phyloP scores from a whole-genome alignment of 2,888 invertebrate genomes.

The Ophion ellenae region DNA sequence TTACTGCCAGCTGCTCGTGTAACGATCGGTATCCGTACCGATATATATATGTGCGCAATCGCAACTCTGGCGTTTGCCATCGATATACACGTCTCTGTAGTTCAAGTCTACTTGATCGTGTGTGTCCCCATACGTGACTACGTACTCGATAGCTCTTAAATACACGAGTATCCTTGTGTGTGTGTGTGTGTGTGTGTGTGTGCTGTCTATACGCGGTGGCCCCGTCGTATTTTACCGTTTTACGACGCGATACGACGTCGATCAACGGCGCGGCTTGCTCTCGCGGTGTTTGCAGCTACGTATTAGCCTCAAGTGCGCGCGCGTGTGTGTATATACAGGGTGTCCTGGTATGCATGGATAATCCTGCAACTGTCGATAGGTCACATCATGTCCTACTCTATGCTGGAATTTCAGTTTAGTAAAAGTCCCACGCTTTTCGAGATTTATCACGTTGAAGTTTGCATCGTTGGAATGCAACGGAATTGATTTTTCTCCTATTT shows the following conservation, averaged over 20 bases:
- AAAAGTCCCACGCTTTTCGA: too few relatives aligned
- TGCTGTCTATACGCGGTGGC: slow-evolving; percentile 44
- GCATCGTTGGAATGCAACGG: too few relatives aligned
- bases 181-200: not conserved
- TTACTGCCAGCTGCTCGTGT: slow-evolving; percentile 17
- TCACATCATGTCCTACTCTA: too few relatives aligned
- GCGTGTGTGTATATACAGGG: not conserved
- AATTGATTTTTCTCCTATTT: too few relatives aligned
- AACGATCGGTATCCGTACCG: slow-evolving; percentile 44
- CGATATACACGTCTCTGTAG: too few relatives aligned
- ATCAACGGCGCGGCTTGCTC: slow-evolving; percentile 52
- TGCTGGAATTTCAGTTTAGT: too few relatives aligned
- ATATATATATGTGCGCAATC: slow-evolving; percentile 11
- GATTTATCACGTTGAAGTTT: too few relatives aligned
- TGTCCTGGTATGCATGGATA: too few relatives aligned
- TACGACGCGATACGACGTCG: slow-evolving; percentile 59
- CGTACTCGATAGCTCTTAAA: slow-evolving; percentile 1
- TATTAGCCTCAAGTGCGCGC: not conserved
- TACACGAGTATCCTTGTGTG: not conserved
- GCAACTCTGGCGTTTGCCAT: too few relatives aligned
- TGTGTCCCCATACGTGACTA: too few relatives aligned
- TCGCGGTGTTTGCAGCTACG: slow-evolving; percentile 24
- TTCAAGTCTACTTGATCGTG: too few relatives aligned
- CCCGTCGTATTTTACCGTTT: slow-evolving; percentile 67
- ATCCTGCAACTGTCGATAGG: too few relatives aligned